Percentiles rank a stretch among this genome's conserved stretches.
phyloP scores from a whole-genome alignment of 1,140 invertebrate species.

The Metopolophium dirhodum region DNA sequence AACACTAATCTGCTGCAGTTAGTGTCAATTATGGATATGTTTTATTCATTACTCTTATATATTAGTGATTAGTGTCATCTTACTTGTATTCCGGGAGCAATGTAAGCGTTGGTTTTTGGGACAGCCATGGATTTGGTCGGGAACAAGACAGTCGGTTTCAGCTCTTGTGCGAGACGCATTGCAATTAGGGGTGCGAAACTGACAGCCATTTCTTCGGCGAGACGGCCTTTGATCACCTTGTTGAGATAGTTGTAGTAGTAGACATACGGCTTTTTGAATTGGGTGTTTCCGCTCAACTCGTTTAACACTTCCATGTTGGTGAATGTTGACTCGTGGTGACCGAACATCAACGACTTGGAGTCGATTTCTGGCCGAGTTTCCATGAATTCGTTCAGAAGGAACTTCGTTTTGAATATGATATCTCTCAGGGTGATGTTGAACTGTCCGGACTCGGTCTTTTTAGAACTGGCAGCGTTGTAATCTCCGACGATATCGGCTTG shows the following conservation, averaged over 20 bases:
- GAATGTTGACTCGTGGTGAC: background rate
- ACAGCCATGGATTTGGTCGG: background rate
- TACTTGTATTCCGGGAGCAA: background rate
- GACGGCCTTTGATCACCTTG: background rate
- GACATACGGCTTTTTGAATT: background rate
- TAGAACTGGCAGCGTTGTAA: background rate
- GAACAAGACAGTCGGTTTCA: background rate
- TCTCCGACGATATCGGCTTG: background rate
- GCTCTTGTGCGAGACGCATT: background rate
- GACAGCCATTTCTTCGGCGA: background rate
- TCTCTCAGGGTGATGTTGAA: slow-evolving; percentile 6
- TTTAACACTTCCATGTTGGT: background rate
- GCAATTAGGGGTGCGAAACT: background rate
- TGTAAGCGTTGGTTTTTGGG: background rate
- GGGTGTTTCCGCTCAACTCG: background rate
- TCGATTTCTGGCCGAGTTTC: background rate
- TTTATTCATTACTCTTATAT: background rate
- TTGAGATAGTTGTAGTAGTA: slow-evolving; percentile 20
- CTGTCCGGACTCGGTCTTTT: background rate
- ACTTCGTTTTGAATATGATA: background rate
- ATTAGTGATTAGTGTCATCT: background rate
- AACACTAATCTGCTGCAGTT: background rate
- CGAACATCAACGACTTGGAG: background rate
- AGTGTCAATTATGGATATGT: background rate
- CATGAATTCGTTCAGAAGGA: background rate